These are phyloP conservation scores for Formicarius rufipectus DNA, from an alignment of 2,113 vertebrate genomes.

Conservation along the genomic window DNA sequence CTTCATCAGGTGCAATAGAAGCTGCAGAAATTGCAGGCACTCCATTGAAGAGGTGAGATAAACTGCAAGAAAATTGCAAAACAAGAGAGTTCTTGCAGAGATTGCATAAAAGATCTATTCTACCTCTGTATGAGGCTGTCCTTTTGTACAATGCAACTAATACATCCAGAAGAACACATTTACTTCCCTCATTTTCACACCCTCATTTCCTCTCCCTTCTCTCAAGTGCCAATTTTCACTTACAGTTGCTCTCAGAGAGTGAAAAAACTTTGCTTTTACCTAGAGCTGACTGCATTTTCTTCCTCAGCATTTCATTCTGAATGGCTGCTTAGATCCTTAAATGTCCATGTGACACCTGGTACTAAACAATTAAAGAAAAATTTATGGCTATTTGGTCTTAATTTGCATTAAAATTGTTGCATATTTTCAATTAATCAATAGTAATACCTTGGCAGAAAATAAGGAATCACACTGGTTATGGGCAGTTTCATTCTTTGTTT, in stretches of 20 bases:
- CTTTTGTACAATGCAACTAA: not conserved
- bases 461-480: not conserved
- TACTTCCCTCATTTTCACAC: no score
- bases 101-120: not conserved
- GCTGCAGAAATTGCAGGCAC: not conserved
- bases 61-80: not conserved
- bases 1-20: not conserved
- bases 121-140: not conserved
- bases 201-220: not conserved
- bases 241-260: not conserved
- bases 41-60: not conserved
- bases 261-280: not conserved
- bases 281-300: not conserved
- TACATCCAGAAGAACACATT: not conserved
- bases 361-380: not conserved
- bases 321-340: not conserved
- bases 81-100: not conserved
- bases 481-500: not conserved
- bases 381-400: fast-evolving
- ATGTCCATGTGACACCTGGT: not conserved
- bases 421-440: not conserved
- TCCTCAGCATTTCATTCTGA: not conserved
- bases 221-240: not conserved
- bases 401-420: not conserved
- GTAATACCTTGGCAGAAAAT: not conserved